Percentiles rank a stretch among this genome's conserved stretches.
These are phyloP conservation scores for Trachelipus rathkii DNA, from an alignment of 1,140 invertebrate species.

Conservation along the genomic window DNA sequence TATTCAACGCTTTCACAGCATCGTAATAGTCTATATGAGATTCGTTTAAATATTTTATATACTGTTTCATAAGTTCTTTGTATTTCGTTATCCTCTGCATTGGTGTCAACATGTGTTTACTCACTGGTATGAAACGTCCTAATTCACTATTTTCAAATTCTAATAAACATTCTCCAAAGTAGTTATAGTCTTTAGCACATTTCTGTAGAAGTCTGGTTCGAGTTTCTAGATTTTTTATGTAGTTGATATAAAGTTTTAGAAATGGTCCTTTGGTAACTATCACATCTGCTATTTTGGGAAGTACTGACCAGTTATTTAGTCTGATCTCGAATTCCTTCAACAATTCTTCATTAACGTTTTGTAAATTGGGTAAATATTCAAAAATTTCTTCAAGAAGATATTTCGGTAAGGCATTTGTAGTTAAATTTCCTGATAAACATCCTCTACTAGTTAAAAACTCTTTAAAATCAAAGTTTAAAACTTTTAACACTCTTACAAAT, in stretches of 20 bases:
- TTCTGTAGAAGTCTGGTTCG: slow-evolving; percentile 62
- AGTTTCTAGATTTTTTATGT: slow-evolving; percentile 66
- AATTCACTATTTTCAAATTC: slow-evolving; percentile 63
- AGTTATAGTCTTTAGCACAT: slow-evolving; percentile 59
- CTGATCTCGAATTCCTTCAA: slow-evolving; percentile 62
- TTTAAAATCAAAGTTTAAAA: slow-evolving; percentile 66
- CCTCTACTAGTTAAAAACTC: slow-evolving; percentile 52
- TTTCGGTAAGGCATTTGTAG: slow-evolving; percentile 53
- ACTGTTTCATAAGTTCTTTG: slow-evolving; percentile 63
- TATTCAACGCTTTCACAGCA: slow-evolving; percentile 61
- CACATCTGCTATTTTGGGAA: slow-evolving; percentile 65
- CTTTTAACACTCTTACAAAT: slow-evolving; percentile 64
- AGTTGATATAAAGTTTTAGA: slow-evolving; percentile 68
- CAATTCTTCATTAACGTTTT: slow-evolving; percentile 63
- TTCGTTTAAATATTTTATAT: slow-evolving; percentile 59
- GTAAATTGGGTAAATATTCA: slow-evolving; percentile 58
- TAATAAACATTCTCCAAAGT: slow-evolving; percentile 60
- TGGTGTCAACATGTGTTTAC: slow-evolving; percentile 72
- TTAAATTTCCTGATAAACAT: slow-evolving; percentile 51
- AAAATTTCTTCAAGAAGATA: slow-evolving; percentile 59
- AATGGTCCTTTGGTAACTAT: slow-evolving; percentile 72
- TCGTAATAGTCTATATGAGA: slow-evolving; percentile 63
- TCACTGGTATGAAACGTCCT: slow-evolving; percentile 62
- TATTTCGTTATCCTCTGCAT: slow-evolving; percentile 70
- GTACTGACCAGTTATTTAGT: slow-evolving; percentile 59